Base-by-base conservation (phyloP, 2,888 invertebrate species). In the Lycocerus yunnanus region DNA sequence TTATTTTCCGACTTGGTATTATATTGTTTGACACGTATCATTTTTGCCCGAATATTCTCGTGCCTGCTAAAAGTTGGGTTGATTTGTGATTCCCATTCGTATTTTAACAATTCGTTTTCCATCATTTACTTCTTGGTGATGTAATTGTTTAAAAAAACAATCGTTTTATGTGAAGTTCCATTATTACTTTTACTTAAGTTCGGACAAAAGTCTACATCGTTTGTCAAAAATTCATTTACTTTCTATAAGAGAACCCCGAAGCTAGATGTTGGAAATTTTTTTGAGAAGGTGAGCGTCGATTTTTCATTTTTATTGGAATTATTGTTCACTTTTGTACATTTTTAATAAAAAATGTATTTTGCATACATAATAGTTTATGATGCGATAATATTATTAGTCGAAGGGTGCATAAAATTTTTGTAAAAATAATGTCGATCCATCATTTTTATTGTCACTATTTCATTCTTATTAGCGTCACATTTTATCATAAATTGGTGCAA, bases 351-450 rank as follows among this genome's bases (percentile, higher is more conserved):
- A 43, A 43, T 43, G 43, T 43, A n/a, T 68, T 58, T 69, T 63
- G 63, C 63, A 63, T 58, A 63, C 63, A 69, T 69, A 69, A 69
- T 69, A 69, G 69, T 69, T 69, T 69, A 63, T 43, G 43, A 71
- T 66, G 59, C 58, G 71, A 71, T 66, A 71, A 66, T 59, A 65
- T 60, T 66, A 66, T 58, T 59, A 59, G 24, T 16, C n/a, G 66
- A 24, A 71, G 72, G 61, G 72, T 72, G 72, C 72, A 72, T 72
- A 72, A 67, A 59, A 66, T 72, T 72, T 72, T 15, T 21, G 61
- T 63, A 59, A 68, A 63, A 68, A 65, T 60, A 59, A 16, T 10
- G 16, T 14, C 59, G 61, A 72, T 72, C 67, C 27, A 72, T 72
- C 72, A 72, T 66, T 61, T 68, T 67, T 20, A 27, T 27, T 68